These are phyloP conservation scores for Pseudochromis fuscus DNA, from an alignment of 2,797 vertebrate species.

Conservation along the genomic window DNA sequence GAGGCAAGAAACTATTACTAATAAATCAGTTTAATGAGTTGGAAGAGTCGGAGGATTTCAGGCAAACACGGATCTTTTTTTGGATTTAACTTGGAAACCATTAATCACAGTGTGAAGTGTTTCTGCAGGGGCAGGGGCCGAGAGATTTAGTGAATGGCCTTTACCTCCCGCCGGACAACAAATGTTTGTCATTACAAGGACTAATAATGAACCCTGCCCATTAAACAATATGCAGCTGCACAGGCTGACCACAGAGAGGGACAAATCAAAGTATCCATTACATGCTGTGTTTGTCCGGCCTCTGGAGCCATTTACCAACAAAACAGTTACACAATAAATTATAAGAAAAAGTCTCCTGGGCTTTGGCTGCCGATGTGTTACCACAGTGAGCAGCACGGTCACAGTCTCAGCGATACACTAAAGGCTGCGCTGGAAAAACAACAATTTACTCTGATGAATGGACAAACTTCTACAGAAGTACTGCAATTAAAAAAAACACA, in stretches of 20 bases:
- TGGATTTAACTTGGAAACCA: constrained; percentile 66
- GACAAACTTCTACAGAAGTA: neutral
- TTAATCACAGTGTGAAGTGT: constrained; percentile 68
- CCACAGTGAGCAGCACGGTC: constrained; percentile 32
- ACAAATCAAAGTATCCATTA: constrained; percentile 59
- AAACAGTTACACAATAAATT: constrained; percentile 53
- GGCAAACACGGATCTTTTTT: constrained; percentile 56
- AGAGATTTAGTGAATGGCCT: constrained; percentile 55
- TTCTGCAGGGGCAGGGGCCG: constrained; percentile 24
- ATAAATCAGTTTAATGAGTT: constrained; percentile 64
- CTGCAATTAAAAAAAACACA: neutral
- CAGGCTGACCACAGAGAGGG: constrained; percentile 31
- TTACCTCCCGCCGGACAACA: constrained; percentile 60
- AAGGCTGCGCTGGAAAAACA: constrained; percentile 17
- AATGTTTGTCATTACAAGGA: constrained; percentile 68
- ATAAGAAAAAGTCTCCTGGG: constrained; percentile 39
- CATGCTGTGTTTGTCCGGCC: constrained; percentile 46
- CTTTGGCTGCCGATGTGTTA: constrained; percentile 32
- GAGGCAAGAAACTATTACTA: constrained; percentile 49
- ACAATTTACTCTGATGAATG: constrained; percentile 1
- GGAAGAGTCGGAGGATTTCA: constrained; percentile 29
- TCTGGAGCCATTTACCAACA: constrained; percentile 61
- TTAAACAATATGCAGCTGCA: constrained; percentile 60
- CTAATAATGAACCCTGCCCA: constrained; percentile 65
- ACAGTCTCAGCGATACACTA: constrained; percentile 14